Base-by-base conservation (phyloP, 2,113 vertebrate genomes). In the Seriola rivoliana region DNA sequence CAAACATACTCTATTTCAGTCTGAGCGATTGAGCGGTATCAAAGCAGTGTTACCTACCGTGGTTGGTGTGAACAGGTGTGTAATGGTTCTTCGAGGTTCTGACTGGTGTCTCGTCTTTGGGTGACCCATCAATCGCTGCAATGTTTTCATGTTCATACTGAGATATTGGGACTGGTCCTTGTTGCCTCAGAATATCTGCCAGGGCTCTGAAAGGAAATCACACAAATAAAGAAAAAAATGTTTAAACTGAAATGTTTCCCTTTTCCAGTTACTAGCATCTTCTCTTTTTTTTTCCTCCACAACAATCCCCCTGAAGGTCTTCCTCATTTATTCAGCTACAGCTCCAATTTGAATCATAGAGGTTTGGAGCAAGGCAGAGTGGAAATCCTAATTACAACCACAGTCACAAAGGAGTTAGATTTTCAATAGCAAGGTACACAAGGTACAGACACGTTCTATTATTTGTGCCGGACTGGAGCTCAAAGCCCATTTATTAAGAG, bases 131-230 rank as follows among this genome's bases (percentile, higher is more conserved):
- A 5, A 98, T 96, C 19, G 95, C 96, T 3, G 95, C 96, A 52
- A 98, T 97, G 90, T 97, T 96, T 91, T 99, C 98, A 89, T 98
- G 96, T 87, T 99, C 97, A 80, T 97, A 99, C 95, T 99, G 97
- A 81, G 97, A 97, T 75, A 96, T 95, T 17, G 97, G 95, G 87
- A 97, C 95, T 2, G 97, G 95, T 88, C 98, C 97, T 94, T 99
- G 98, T 93, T 99, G 98, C 93, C 97, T 96, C 93, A 99, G 91
- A 93, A 99, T 99, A 92, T 99, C 98, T 3, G 97, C 97, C 94
- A 99, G 95, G 78, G 98, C 98, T 96, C 98, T 99, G 93, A 2
- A 91, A 93, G 54, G 44, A 91, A 73, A 77, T 12, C 29, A 80
- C 58, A 71, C 44, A 58, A 44, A 57, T 34, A 40, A 36, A 42